A percentile compares a stretch with the other conserved stretches of the same genome.
Conservation (phyloP, 2,888 invertebrate species). For the Parnassius glacialis region DNA sequence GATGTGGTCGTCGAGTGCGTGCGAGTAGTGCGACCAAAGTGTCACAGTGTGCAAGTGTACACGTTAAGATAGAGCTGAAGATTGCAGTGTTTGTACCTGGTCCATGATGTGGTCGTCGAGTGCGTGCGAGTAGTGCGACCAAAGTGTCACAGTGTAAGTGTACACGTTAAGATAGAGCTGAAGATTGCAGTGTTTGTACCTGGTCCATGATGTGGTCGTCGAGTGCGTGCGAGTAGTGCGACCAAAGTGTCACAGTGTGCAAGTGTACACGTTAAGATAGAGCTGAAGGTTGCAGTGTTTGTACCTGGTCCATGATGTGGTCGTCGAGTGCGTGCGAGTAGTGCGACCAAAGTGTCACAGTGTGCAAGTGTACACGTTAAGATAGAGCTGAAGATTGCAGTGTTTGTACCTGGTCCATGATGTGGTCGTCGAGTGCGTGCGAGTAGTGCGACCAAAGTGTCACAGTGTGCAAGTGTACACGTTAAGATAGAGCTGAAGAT, state of each 20-base stretch:
- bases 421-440: conserved; percentile 63
- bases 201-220: conserved; percentile 72
- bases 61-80: no score
- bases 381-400: no score
- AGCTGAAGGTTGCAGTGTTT: background rate
- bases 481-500: no score
- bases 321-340: conserved; percentile 70
- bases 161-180: no score
- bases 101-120: conserved; percentile 71
- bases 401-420: conserved; percentile 63
- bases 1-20: conserved; percentile 64
- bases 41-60: background rate
- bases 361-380: background rate
- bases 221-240: conserved; percentile 62
- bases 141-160: background rate
- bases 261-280: no score
- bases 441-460: conserved; percentile 49
- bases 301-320: conserved; percentile 69
- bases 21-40: conserved; percentile 52
- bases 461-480: background rate
- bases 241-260: background rate
- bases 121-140: conserved; percentile 57
- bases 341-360: conserved; percentile 30
- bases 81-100: conserved; percentile 45
- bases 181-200: conserved; percentile 37